Evolutionary conservation across 2,888 invertebrate species (phyloP).

Genomic region (Rutpela maculata): DNA sequence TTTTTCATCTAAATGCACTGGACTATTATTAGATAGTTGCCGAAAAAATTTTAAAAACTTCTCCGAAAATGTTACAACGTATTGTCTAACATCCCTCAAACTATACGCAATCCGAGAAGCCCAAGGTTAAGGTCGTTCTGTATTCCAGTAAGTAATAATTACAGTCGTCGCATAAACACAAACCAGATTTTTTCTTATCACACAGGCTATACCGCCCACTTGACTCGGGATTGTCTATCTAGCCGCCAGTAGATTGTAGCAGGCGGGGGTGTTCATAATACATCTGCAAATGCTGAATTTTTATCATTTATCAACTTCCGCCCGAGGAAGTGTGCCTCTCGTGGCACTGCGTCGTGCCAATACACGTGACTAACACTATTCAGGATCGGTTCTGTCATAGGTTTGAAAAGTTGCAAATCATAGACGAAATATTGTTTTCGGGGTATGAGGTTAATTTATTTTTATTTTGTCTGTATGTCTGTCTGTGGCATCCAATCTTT

Average conservation of each 20-base stretch:
- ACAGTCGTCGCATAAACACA: not conserved
- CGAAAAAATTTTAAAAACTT: no score
- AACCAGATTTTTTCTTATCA: conserved; percentile 35
- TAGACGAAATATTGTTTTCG: not conserved
- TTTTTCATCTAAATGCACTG: no score
- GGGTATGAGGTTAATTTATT: no score
- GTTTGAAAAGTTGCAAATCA: not conserved
- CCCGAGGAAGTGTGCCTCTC: conserved; percentile 23
- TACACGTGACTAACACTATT: conserved; percentile 1
- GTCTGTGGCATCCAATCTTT: no score
- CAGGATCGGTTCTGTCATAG: not conserved
- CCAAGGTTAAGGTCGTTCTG: not conserved
- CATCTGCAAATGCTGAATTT: conserved; percentile 45
- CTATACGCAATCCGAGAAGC: not conserved
- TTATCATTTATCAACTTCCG: conserved; percentile 53
- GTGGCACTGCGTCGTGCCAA: not conserved
- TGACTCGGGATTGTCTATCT: conserved; percentile 40
- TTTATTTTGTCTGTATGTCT: no score
- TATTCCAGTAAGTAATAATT: not conserved
- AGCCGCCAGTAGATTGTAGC: conserved; percentile 41
- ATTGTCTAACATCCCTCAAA: not conserved
- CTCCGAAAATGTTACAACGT: no score
- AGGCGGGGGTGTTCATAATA: conserved; percentile 44
- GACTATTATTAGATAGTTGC: no score
- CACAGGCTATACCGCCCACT: conserved; percentile 48